Conservation (phyloP, 2,888 invertebrate genomes). For the Buathra laborator region DNA sequence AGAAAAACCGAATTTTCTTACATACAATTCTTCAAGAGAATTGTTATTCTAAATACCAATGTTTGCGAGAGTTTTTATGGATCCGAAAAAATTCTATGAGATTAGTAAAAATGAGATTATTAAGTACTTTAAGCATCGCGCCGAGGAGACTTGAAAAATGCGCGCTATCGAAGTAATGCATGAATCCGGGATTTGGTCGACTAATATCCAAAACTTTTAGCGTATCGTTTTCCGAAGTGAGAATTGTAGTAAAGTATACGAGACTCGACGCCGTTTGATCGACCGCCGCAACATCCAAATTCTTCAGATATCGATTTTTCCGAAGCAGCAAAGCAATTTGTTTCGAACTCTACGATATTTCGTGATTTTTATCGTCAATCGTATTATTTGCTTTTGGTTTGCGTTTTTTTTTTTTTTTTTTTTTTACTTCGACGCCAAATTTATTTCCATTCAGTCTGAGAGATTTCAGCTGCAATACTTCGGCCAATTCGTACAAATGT, state of each 20-base stretch:
- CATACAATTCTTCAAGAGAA: conserved; percentile 86
- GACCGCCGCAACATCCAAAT: conserved; percentile 87
- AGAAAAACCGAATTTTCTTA: conserved; percentile 88
- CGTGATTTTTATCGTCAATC: neutral
- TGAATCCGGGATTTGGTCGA: conserved; percentile 81
- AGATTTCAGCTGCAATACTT: conserved; percentile 85
- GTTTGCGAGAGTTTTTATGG: neutral
- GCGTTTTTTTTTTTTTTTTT: conserved; percentile 7
- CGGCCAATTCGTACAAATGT: conserved; percentile 73
- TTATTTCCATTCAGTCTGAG: conserved; percentile 88
- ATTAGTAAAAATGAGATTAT: neutral
- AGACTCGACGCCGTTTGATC: conserved; percentile 87
- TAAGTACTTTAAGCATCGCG: conserved; percentile 82
- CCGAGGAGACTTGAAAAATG: conserved; percentile 81
- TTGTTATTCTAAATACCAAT: conserved; percentile 80
- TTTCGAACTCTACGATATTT: conserved; percentile 85
- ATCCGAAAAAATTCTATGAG: neutral
- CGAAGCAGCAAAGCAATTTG: conserved; percentile 86
- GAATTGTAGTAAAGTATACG: conserved; percentile 85
- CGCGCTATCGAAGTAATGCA: conserved; percentile 76
- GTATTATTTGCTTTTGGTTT: neutral
- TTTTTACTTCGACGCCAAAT: conserved; percentile 85
- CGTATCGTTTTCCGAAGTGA: conserved; percentile 83
- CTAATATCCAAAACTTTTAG: conserved; percentile 84
- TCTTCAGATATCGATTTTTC: conserved; percentile 85